Percentiles rank a stretch among this genome's conserved stretches.
phyloP scores from a whole-genome alignment of 2,888 invertebrate species.

The Hirtodrosophila histrioides region DNA sequence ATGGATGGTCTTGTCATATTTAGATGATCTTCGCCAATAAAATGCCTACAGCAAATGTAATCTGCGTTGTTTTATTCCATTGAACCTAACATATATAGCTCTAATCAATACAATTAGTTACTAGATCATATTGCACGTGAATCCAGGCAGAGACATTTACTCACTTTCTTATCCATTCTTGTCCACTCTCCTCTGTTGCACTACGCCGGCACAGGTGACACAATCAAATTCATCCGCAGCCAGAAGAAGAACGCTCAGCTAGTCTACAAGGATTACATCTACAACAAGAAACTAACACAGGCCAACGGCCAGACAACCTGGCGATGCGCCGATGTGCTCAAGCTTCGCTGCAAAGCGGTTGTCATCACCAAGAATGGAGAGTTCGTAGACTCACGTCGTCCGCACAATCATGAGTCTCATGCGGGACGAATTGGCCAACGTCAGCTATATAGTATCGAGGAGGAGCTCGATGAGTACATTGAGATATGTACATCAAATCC shows the following conservation, averaged over 20 bases:
- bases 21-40: conserved; percentile 40
- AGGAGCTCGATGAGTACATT: conserved; percentile 83
- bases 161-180: conserved; percentile 40
- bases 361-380: conserved; percentile 83
- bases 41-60: conserved; percentile 29
- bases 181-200: conserved; percentile 24
- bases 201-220: conserved; percentile 41
- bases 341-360: conserved; percentile 84
- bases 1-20: not conserved
- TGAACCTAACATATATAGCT: conserved; percentile 1
- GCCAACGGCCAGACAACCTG: conserved; percentile 85
- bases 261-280: conserved; percentile 84
- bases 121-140: conserved; percentile 1
- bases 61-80: conserved; percentile 55
- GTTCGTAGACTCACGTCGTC: conserved; percentile 80
- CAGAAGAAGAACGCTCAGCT: conserved; percentile 85
- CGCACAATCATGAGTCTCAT: conserved; percentile 83
- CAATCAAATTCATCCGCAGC: conserved; percentile 84
- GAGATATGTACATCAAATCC: conserved; percentile 82
- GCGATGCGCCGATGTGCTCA: conserved; percentile 84
- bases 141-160: conserved; percentile 15
- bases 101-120: conserved; percentile 16
- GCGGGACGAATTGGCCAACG: conserved; percentile 81
- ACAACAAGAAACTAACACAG: conserved; percentile 85
- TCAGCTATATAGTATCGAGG: conserved; percentile 82